phyloP scores from a whole-genome alignment of 1,140 invertebrate species.

The Nylanderia fulva region DNA sequence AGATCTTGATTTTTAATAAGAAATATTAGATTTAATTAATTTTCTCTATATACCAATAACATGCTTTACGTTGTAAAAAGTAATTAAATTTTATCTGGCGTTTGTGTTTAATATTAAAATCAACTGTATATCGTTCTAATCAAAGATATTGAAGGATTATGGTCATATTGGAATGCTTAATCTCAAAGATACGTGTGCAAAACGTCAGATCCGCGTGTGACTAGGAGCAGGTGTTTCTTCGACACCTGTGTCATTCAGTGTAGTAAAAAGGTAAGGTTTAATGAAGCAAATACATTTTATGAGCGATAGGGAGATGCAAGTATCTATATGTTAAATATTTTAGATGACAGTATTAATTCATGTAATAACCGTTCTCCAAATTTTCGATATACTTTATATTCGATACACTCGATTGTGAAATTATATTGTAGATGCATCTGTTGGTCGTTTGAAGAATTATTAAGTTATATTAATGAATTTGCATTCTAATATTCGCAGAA shows the following conservation, averaged over 20 bases:
- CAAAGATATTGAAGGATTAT: slow-evolving; percentile 22
- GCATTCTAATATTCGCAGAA: not conserved
- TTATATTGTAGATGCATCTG: not conserved
- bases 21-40: not conserved
- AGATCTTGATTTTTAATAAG: not conserved
- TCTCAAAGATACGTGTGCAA: slow-evolving; percentile 2
- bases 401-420: not conserved
- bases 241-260: slow-evolving; percentile 56
- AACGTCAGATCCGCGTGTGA: not conserved
- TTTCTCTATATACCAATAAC: not conserved
- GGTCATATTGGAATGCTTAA: slow-evolving; percentile 10
- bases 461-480: not conserved
- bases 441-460: not conserved
- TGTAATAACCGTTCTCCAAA: not conserved
- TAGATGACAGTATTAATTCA: slow-evolving; percentile 54
- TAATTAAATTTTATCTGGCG: not conserved
- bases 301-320: slow-evolving; percentile 27
- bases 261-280: not conserved
- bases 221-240: slow-evolving; percentile 55
- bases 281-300: slow-evolving; percentile 62
- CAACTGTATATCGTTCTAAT: not conserved
- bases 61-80: not conserved
- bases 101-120: not conserved
- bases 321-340: slow-evolving; percentile 18
- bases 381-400: not conserved